Evolutionary conservation across 1,140 invertebrate species (phyloP).

Genomic region (Zophobas atratus): DNA sequence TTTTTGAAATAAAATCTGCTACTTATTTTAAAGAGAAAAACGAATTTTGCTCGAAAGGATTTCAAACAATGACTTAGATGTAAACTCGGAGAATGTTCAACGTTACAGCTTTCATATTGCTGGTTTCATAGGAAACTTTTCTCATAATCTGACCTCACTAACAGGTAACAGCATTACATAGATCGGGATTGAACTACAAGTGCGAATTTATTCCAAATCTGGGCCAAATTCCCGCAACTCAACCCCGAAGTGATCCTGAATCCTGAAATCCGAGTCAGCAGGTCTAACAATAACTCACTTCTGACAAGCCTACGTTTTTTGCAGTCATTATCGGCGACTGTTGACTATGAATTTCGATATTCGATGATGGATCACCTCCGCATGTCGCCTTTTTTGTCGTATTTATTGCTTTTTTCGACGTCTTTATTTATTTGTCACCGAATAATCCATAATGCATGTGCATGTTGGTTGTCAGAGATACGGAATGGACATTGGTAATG

Average conservation of each 20-base stretch:
- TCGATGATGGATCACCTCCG: slow-evolving; percentile 30
- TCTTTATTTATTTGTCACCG: slow-evolving; percentile 24
- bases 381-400: slow-evolving; percentile 25
- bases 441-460: slow-evolving; percentile 57
- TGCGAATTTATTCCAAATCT: not conserved
- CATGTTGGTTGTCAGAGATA: slow-evolving; percentile 61
- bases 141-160: too few species aligned
- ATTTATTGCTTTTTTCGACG: slow-evolving; percentile 29
- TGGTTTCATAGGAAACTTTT: too few species aligned
- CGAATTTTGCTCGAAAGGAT: too few species aligned
- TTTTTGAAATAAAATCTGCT: too few species aligned
- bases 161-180: too few species aligned
- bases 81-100: too few species aligned
- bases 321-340: slow-evolving; percentile 27
- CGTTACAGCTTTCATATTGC: too few species aligned
- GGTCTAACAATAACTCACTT: slow-evolving; percentile 26
- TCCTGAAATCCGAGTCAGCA: slow-evolving; percentile 27
- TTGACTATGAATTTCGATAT: slow-evolving; percentile 18
- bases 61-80: too few species aligned
- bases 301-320: slow-evolving; percentile 12
- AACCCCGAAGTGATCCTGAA: not conserved
- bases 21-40: too few species aligned
- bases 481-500: slow-evolving; percentile 60
- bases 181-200: not conserved
- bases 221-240: not conserved